Conservation (phyloP, 2,888 invertebrate species). For the Acleris sparsana region DNA sequence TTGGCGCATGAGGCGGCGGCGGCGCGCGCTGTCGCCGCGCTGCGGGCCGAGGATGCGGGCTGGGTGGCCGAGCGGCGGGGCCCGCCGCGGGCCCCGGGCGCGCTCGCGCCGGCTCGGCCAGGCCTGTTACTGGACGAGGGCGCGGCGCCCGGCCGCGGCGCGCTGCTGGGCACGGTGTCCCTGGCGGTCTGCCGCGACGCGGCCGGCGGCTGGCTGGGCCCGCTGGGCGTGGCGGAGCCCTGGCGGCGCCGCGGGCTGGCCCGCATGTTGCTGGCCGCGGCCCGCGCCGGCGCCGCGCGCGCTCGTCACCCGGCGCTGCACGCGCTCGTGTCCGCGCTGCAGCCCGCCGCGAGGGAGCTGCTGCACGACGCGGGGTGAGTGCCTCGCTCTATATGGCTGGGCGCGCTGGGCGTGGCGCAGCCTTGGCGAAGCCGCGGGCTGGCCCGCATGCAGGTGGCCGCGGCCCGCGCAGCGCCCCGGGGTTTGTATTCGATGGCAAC, state of each 20-base stretch:
- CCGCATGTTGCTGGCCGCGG: slow-evolving; percentile 46
- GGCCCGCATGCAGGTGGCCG: too few relatives aligned
- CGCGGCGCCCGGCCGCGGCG: slow-evolving; percentile 14
- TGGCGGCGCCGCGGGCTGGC: slow-evolving; percentile 51
- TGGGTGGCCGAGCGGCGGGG: slow-evolving; percentile 58
- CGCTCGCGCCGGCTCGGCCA: slow-evolving; percentile 38
- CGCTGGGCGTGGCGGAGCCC: slow-evolving; percentile 44
- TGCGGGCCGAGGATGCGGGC: slow-evolving; percentile 65
- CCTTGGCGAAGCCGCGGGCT: too few relatives aligned
- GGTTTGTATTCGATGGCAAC: too few relatives aligned
- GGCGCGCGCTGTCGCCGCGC: slow-evolving; percentile 40
- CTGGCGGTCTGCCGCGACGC: slow-evolving; percentile 51
- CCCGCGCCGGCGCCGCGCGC: slow-evolving; percentile 34
- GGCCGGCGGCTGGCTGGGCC: slow-evolving; percentile 52
- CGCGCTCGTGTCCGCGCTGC: slow-evolving; percentile 45
- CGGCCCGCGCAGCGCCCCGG: too few relatives aligned
- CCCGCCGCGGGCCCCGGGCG: slow-evolving; percentile 40
- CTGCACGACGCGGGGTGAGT: slow-evolving; percentile 42
- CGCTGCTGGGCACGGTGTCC: slow-evolving; percentile 58
- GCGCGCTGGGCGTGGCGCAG: too few relatives aligned
- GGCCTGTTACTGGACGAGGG: slow-evolving; percentile 41
- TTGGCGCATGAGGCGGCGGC: slow-evolving; percentile 39
- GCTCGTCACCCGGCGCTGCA: slow-evolving; percentile 41
- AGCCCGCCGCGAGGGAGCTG: slow-evolving; percentile 43
- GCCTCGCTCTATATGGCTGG: neutral